A percentile compares a stretch with the other conserved stretches of the same genome.
phyloP scores from a whole-genome alignment of 2,888 invertebrate genomes.

The Drosophila anomelani region DNA sequence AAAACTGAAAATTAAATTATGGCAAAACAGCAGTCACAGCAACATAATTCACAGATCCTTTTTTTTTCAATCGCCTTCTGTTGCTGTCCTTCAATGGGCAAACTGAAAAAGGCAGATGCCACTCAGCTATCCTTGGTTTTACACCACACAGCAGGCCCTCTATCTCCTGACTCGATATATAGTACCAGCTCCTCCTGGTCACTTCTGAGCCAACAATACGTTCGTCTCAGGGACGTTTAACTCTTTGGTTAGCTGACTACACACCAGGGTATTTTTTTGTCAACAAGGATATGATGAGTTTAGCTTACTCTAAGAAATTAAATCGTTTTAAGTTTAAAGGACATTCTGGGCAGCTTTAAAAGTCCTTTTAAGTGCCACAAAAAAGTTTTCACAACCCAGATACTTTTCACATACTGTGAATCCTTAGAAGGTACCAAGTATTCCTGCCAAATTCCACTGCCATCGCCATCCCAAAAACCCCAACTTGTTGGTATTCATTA shows the following conservation, averaged over 20 bases:
- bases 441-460: background rate
- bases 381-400: background rate
- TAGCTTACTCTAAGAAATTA: background rate
- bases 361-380: background rate
- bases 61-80: conserved; percentile 21
- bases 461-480: too few species aligned
- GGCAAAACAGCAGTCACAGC: background rate
- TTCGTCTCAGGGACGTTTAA: conserved; percentile 26
- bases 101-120: conserved; percentile 13
- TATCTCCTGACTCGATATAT: conserved; percentile 7
- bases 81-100: background rate
- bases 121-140: conserved; percentile 1
- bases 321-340: background rate
- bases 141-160: conserved; percentile 11
- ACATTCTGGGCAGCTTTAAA: background rate
- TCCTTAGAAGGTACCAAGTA: conserved; percentile 4
- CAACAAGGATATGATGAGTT: background rate
- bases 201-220: conserved; percentile 32
- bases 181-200: conserved; percentile 21
- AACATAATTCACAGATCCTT: conserved; percentile 28
- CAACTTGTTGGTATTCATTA: conserved; percentile 45
- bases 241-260: conserved; percentile 25
- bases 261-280: background rate
- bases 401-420: background rate
- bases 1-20: conserved; percentile 11